Evolutionary conservation across 23 tunicate genomes (phyloP).

Genomic region (Trididemnum nubilum): DNA sequence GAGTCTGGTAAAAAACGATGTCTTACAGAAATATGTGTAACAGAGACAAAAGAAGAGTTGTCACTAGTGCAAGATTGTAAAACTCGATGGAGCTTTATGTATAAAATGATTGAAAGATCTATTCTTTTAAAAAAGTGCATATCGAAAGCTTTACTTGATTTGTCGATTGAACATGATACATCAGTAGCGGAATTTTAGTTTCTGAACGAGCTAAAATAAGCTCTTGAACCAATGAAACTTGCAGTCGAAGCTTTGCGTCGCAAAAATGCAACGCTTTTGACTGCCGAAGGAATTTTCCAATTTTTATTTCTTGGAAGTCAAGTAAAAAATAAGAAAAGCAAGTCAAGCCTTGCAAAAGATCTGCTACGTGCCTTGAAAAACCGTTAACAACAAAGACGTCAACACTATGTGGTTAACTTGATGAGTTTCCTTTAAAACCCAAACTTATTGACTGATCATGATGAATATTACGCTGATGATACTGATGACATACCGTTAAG

Average conservation of each 20-base stretch:
- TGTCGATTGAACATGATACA: constrained; percentile 16
- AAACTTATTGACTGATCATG: constrained; percentile 19
- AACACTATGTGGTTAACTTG: constrained; percentile 27
- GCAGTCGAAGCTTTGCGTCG: constrained; percentile 11
- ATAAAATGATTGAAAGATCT: constrained; percentile 25
- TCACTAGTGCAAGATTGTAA: constrained; percentile 14
- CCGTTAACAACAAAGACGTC: constrained; percentile 32
- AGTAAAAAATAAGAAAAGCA: constrained; percentile 7
- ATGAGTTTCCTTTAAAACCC: constrained; percentile 19
- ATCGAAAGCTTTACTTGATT: constrained; percentile 29
- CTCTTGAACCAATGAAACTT: constrained; percentile 27
- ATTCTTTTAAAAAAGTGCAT: constrained; percentile 15
- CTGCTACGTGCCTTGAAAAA: constrained; percentile 25
- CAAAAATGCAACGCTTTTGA: constrained; percentile 20
- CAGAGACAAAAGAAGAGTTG: constrained; percentile 17
- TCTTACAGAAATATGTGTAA: constrained; percentile 21
- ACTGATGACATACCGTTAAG: constrained; percentile 20
- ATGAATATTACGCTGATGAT: constrained; percentile 11
- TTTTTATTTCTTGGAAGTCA: not conserved
- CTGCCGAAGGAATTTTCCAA: constrained; percentile 21
- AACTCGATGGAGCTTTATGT: constrained; percentile 27
- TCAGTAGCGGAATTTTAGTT: constrained; percentile 16
- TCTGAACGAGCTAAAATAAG: constrained; percentile 17
- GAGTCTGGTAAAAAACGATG: constrained; percentile 18
- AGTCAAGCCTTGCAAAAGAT: constrained; percentile 28